phyloP scores from a whole-genome alignment of 2,888 invertebrate species.

The Pocota personata region DNA sequence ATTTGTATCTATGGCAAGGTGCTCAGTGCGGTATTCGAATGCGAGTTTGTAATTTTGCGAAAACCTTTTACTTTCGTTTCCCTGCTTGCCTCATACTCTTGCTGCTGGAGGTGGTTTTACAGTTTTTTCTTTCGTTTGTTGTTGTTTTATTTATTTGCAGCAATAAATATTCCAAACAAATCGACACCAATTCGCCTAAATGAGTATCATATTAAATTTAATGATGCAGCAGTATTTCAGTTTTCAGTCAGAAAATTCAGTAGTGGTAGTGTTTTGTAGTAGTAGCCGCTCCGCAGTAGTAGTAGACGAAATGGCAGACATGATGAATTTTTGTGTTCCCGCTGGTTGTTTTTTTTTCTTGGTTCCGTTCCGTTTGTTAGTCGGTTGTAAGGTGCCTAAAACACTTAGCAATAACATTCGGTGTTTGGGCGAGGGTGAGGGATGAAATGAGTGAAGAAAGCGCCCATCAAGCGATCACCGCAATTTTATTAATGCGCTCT shows the following conservation, averaged over 20 bases:
- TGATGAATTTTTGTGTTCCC: conserved; percentile 63
- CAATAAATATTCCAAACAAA: conserved; percentile 83
- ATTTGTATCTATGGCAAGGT: not conserved
- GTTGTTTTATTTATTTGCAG: conserved; percentile 77
- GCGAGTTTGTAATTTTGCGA: conserved; percentile 40
- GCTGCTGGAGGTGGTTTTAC: conserved; percentile 38
- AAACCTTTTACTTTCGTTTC: conserved; percentile 61
- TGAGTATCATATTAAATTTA: conserved; percentile 84
- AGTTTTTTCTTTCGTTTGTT: conserved; percentile 37
- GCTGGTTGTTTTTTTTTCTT: conserved; percentile 3
- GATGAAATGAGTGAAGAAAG: conserved; percentile 66
- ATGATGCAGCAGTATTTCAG: conserved; percentile 83
- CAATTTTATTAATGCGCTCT: conserved; percentile 69
- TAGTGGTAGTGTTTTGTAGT: conserved; percentile 53
- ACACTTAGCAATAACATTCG: conserved; percentile 68
- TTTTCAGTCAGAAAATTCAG: conserved; percentile 78
- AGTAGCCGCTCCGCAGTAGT: conserved; percentile 32
- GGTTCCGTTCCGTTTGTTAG: conserved; percentile 63
- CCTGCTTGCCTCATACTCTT: not conserved
- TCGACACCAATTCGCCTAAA: conserved; percentile 84
- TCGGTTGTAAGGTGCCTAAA: conserved; percentile 69
- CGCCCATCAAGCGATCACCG: conserved; percentile 69
- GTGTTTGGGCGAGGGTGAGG: conserved; percentile 28
- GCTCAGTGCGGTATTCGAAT: too few relatives aligned
- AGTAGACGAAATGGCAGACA: conserved; percentile 73